Percentiles rank a stretch among this genome's conserved stretches.
phyloP scores from a whole-genome alignment of 2,888 invertebrate species.

The Callimorpha dominula region DNA sequence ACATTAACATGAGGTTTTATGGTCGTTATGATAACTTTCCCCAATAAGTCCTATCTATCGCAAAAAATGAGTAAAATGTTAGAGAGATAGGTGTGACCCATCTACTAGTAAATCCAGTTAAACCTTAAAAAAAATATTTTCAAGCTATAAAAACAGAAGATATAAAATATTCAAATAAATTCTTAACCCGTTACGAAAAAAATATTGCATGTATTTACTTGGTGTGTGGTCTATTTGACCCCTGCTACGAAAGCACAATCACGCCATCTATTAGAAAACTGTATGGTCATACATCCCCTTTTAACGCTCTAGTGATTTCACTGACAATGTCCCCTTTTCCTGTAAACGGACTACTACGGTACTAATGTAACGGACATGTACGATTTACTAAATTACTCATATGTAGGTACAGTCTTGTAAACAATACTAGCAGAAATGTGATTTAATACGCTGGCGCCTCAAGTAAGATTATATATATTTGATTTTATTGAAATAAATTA shows the following conservation, averaged over 20 bases:
- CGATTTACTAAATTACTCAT: conserved; percentile 5
- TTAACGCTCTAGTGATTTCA: conserved; percentile 59
- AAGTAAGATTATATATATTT: neutral
- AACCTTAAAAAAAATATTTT: too few species aligned
- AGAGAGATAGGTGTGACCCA: neutral
- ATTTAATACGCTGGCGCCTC: neutral
- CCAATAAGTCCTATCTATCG: neutral
- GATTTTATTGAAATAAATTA: neutral
- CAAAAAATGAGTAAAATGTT: neutral
- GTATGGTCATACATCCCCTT: conserved; percentile 57
- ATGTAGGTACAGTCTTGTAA: neutral
- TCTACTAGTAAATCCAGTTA: too few species aligned
- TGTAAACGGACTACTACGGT: conserved; percentile 45
- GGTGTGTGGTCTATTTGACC: conserved; percentile 38
- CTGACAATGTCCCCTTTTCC: conserved; percentile 58
- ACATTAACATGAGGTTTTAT: too few species aligned
- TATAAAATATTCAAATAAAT: too few species aligned
- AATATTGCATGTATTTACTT: conserved; percentile 5
- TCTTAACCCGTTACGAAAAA: too few species aligned
- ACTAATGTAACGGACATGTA: conserved; percentile 39
- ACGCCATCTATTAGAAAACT: conserved; percentile 54
- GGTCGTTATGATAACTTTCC: neutral
- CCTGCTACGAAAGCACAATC: conserved; percentile 42
- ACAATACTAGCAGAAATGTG: neutral
- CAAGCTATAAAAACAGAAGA: too few species aligned